A percentile compares a stretch with the other conserved stretches of the same genome.
Evolutionary conservation across 2,888 invertebrate species (phyloP).

Genomic region (Dilophus febrilis): DNA sequence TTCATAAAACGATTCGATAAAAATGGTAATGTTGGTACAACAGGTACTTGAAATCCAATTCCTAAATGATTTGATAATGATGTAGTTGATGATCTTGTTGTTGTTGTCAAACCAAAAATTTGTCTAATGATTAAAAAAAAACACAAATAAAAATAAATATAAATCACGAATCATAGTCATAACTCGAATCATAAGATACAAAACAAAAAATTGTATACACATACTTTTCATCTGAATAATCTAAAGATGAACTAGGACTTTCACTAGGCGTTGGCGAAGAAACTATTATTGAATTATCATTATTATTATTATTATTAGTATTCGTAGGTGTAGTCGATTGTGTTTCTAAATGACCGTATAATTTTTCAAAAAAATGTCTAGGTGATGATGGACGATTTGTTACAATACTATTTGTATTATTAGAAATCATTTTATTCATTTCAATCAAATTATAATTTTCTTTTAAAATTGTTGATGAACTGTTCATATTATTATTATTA

Average conservation of each 20-base stretch:
- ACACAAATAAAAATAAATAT: no score
- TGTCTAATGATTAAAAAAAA: no score
- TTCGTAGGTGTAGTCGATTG: background rate
- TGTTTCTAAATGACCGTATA: conserved; percentile 59
- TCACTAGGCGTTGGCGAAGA: conserved; percentile 4
- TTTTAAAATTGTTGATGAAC: no score
- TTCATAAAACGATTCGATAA: background rate
- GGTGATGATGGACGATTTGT: conserved; percentile 50
- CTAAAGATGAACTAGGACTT: conserved; percentile 23
- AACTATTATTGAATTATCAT: conserved; percentile 1
- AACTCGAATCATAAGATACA: no score
- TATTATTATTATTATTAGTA: conserved; percentile 1
- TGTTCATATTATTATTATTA: no score
- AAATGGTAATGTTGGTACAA: background rate
- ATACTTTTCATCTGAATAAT: conserved; percentile 24
- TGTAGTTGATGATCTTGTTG: background rate
- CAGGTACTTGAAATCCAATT: conserved; percentile 1
- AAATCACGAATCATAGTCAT: no score
- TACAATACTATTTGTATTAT: background rate
- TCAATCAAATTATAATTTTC: no score
- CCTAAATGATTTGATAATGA: background rate
- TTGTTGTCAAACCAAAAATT: background rate
- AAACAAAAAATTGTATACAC: no score
- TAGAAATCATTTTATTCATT: background rate
- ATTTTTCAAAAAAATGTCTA: conserved; percentile 59